Evolutionary conservation across 2,888 invertebrate genomes (phyloP), one percentile per base, ranked within the genome.

Genomic region (Chrysodeixis includens): DNA sequence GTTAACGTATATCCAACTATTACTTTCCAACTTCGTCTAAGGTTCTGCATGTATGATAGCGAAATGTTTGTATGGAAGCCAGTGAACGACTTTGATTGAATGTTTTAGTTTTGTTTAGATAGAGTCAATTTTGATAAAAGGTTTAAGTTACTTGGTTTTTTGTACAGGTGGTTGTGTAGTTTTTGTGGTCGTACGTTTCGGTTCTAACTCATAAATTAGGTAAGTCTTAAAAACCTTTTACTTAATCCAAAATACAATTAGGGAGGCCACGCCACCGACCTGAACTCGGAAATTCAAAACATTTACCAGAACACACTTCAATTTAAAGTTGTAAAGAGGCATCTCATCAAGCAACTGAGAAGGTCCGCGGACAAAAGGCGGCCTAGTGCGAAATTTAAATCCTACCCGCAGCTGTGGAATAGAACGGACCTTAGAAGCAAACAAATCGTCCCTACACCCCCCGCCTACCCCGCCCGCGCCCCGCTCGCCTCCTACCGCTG

Each of bases 351-450:
- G 87, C 86, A 86, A 90, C 89, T 85, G 91, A 90, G 90, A 89
- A 91, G 91, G 90, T 89, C 88, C 84, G 90, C 66, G 66, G 60
- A 80, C 92, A 93, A 93, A 92, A 92, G 92, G 90, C 87, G 86
- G 84, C 77, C 83, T 78, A 87, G 90, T 89, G 78, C 90, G 87
- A 92, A 92, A 88, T 86, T 93, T 92, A 93, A 93, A 93, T 92
- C 92, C 90, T 87, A 88, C 92, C 92, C 93, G 87, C 93, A 93
- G 90, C 89, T 92, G 91, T 77, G 89, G 86, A 90, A 86, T 88
- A 88, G 88, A 86, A 83, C 84, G 88, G 89, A 90, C 93, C 94
- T 94, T 93, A 93, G 93, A 88, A 93, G 92, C 93, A 93, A 94
- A 93, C 93, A 94, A 92, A 92, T 91, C 86, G 87, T 83, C 89